Percentiles rank a stretch among this genome's conserved stretches.
Evolutionary conservation across 2,888 invertebrate genomes (phyloP).

Genomic region (Eupithecia vulgata): DNA sequence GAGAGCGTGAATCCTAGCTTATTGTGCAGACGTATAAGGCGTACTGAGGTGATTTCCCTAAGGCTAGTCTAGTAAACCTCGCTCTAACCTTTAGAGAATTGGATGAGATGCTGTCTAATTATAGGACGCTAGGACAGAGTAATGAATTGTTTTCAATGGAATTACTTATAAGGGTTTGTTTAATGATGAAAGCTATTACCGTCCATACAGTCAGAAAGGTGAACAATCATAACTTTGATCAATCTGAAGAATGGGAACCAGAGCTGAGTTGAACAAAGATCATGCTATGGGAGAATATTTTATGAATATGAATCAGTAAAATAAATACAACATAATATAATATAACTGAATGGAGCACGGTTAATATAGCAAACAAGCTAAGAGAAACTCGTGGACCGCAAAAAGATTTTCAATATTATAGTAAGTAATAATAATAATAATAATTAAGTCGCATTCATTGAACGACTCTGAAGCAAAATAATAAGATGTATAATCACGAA

Average conservation of each 20-base stretch:
- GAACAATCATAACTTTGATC: constrained; percentile 6
- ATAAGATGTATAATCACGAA: neutral
- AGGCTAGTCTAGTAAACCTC: constrained; percentile 57
- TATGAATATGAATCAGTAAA: neutral
- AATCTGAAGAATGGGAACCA: neutral
- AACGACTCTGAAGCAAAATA: neutral
- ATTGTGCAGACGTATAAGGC: constrained; percentile 72
- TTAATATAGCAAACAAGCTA: neutral
- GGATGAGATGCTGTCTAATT: constrained; percentile 47
- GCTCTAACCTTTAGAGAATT: constrained; percentile 62
- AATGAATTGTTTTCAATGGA: constrained; percentile 21
- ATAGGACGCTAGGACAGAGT: constrained; percentile 25
- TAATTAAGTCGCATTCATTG: neutral
- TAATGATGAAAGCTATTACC: constrained; percentile 6
- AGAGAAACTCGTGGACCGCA: neutral
- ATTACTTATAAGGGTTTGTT: constrained; percentile 4
- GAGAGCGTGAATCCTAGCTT: constrained; percentile 66
- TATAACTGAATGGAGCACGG: neutral
- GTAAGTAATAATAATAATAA: too few species aligned
- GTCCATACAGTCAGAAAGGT: neutral
- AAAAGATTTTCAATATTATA: neutral
- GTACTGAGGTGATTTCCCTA: constrained; percentile 58
- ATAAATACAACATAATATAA: neutral
- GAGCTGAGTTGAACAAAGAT: neutral
- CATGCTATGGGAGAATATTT: constrained; percentile 5